A percentile compares a stretch with the other conserved stretches of the same genome.
Conservation (phyloP, 2,888 invertebrate species). For the Tetragonula carbonaria region DNA sequence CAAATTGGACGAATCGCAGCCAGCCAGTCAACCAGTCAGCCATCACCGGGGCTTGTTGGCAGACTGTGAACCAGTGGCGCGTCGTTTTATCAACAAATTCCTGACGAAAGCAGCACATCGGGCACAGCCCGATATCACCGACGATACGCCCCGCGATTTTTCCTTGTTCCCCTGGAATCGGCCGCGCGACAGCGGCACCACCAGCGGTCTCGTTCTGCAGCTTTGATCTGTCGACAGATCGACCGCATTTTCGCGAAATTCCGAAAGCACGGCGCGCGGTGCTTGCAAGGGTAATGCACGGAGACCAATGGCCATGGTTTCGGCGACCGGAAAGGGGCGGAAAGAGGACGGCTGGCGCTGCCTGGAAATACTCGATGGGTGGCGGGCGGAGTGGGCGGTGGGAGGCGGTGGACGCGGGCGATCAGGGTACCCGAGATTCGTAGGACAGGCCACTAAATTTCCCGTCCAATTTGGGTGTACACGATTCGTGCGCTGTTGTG, state of each 20-base stretch:
- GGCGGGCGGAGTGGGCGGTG: not conserved
- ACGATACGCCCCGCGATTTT: constrained; percentile 48
- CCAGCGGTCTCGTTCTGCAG: not conserved
- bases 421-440: constrained; percentile 72
- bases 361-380: constrained; percentile 6
- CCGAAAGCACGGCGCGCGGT: constrained; percentile 35
- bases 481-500: constrained; percentile 75
- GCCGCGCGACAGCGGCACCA: constrained; percentile 2
- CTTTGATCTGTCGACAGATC: constrained; percentile 45
- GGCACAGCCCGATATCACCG: constrained; percentile 4
- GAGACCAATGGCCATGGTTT: constrained; percentile 60
- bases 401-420: constrained; percentile 25
- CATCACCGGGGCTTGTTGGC: not conserved
- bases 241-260: constrained; percentile 51
- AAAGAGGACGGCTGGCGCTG: constrained; percentile 38
- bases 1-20: constrained; percentile 32
- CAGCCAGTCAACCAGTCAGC: not conserved
- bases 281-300: constrained; percentile 46
- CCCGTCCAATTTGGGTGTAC: constrained; percentile 82
- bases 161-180: constrained; percentile 40
- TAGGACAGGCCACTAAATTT: constrained; percentile 81
- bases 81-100: constrained; percentile 42
- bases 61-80: constrained; percentile 7
- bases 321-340: constrained; percentile 61
- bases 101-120: constrained; percentile 29